Conservation (phyloP, 2,113 vertebrate species). For the Anseranas semipalmata region DNA sequence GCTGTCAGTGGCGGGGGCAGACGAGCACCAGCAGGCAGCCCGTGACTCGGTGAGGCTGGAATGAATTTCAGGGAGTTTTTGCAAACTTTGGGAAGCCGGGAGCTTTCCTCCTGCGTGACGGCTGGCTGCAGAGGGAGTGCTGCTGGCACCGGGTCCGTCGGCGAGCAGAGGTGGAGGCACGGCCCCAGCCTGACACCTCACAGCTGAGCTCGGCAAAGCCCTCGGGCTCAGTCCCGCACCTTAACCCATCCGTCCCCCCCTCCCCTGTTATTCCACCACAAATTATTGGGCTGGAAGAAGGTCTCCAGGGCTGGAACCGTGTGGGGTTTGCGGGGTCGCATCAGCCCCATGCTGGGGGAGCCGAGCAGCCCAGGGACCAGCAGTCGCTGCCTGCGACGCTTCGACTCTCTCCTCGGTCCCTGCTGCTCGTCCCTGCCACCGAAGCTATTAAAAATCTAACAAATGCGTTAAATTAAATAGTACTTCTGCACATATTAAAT, state of each 20-base stretch:
- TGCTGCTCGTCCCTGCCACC: not conserved
- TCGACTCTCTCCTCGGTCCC: fast-evolving
- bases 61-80: not conserved
- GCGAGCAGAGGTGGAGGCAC: fast-evolving
- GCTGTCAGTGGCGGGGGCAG: not conserved
- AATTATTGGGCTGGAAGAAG: not conserved
- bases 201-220: no score
- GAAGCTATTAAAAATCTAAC: not conserved
- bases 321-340: fast-evolving
- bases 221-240: no score
- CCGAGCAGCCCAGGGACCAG: not conserved
- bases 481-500: not conserved
- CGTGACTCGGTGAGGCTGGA: fast-evolving
- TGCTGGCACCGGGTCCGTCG: fast-evolving
- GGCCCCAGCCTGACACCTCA: not conserved
- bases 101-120: fast-evolving
- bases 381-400: fast-evolving
- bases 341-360: fast-evolving
- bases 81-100: fast-evolving
- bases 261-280: not conserved
- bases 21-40: not conserved
- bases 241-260: no score
- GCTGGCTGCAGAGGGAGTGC: fast-evolving
- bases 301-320: not conserved
- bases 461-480: not conserved